Conservation (phyloP, 37 sponge, comb jelly and placozoan genomes). For the Amphimedon queenslandica region DNA sequence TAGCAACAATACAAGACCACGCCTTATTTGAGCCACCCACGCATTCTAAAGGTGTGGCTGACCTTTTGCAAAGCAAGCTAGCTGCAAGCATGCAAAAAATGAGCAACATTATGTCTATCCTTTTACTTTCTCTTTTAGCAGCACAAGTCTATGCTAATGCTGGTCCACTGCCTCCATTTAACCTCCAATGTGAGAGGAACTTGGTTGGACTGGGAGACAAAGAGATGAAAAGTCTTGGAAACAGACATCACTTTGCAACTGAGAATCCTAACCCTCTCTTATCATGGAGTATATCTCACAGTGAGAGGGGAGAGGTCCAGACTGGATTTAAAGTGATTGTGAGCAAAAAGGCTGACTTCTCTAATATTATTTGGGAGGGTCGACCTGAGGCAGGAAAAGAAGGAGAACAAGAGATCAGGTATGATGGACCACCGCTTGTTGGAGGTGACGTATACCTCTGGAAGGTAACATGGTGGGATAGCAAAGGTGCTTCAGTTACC, state of each 20-base stretch:
- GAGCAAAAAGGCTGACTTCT: not conserved
- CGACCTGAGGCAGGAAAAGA: constrained; percentile 36
- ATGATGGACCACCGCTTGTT: constrained; percentile 34
- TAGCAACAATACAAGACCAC: too few relatives aligned
- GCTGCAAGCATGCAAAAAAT: too few relatives aligned
- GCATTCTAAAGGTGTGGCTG: too few relatives aligned
- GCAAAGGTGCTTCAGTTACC: constrained; percentile 16
- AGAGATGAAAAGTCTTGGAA: not conserved
- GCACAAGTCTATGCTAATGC: not conserved
- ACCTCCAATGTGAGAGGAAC: constrained; percentile 29
- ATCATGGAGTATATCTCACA: constrained; percentile 60
- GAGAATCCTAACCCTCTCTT: constrained; percentile 40
- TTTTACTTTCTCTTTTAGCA: not conserved
- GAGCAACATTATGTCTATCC: not conserved
- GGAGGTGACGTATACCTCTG: constrained; percentile 26
- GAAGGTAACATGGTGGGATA: constrained; percentile 62
- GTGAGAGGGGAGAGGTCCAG: constrained; percentile 30
- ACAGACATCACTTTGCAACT: constrained; percentile 20
- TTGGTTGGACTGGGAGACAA: constrained; percentile 2
- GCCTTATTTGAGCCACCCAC: too few relatives aligned
- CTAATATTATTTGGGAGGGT: constrained; percentile 31
- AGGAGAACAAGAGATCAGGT: not conserved
- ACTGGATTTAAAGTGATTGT: constrained; percentile 36
- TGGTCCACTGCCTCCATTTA: constrained; percentile 20
- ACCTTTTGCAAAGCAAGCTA: too few relatives aligned